Percentiles rank a stretch among this genome's conserved stretches.
These are phyloP conservation scores for Tribolium freemani DNA, from an alignment of 2,888 invertebrate species.

Conservation along the genomic window DNA sequence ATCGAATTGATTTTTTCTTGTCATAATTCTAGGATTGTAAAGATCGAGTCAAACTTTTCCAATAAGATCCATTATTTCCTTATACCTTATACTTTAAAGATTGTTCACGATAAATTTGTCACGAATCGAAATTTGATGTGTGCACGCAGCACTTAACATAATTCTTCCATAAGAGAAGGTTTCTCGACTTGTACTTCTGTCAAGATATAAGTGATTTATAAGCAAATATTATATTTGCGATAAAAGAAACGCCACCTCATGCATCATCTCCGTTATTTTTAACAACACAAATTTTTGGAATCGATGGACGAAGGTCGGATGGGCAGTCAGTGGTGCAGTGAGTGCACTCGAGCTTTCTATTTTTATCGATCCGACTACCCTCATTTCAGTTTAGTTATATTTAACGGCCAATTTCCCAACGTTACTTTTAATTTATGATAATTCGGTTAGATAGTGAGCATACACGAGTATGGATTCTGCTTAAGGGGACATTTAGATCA, in stretches of 20 bases:
- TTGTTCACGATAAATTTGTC: conserved; percentile 25
- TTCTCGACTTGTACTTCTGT: conserved; percentile 9
- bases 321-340: background rate
- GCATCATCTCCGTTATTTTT: conserved; percentile 9
- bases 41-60: conserved; percentile 9
- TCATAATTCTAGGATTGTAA: background rate
- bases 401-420: conserved; percentile 21
- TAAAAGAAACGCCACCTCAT: conserved; percentile 26
- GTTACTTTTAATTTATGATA: conserved; percentile 30
- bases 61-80: conserved; percentile 21
- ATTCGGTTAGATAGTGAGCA: conserved; percentile 14
- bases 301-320: background rate
- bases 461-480: background rate
- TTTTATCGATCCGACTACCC: conserved; percentile 13
- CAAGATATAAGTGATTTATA: conserved; percentile 30
- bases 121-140: conserved; percentile 21
- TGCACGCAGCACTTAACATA: conserved; percentile 13
- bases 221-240: conserved; percentile 29
- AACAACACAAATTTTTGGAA: background rate
- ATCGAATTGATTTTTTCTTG: background rate
- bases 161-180: conserved; percentile 3
- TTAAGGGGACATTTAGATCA: too few species aligned
- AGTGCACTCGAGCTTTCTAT: conserved; percentile 10
- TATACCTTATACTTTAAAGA: conserved; percentile 14
- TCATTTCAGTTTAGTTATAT: conserved; percentile 3